Conservation (phyloP, 2,113 vertebrate genomes). For the Collichthys lucidus region DNA sequence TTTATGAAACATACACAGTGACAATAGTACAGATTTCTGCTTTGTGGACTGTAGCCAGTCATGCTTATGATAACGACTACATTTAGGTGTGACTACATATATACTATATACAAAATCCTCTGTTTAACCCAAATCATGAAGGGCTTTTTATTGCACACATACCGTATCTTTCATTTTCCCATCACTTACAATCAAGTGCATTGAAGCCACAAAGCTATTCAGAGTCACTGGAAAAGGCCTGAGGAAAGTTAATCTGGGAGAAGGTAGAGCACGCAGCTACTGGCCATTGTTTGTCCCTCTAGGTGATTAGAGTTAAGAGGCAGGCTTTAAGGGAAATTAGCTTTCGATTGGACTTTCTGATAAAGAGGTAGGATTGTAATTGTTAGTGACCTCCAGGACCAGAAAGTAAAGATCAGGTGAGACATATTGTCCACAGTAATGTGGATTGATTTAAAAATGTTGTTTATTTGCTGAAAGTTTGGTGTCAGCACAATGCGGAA, state of each 20-base stretch:
- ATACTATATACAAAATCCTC: background rate
- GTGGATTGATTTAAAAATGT: slow-evolving; percentile 51
- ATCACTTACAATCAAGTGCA: slow-evolving; percentile 25
- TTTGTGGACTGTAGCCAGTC: background rate
- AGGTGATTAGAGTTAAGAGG: slow-evolving; percentile 75
- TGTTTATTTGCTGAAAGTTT: slow-evolving; percentile 50
- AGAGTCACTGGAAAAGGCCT: slow-evolving; percentile 60
- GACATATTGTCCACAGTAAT: slow-evolving; percentile 50
- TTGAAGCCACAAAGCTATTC: slow-evolving; percentile 53
- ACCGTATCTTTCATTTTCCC: background rate
- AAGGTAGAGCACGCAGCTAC: slow-evolving; percentile 50
- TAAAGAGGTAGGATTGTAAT: slow-evolving; percentile 72
- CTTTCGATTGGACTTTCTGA: slow-evolving; percentile 74
- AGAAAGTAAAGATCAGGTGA: slow-evolving; percentile 63
- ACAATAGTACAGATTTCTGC: background rate
- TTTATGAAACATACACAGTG: background rate
- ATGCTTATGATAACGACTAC: background rate
- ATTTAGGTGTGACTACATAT: background rate
- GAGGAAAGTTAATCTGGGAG: slow-evolving; percentile 61
- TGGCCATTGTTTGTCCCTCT: slow-evolving; percentile 57
- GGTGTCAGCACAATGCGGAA: background rate
- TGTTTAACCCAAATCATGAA: background rate
- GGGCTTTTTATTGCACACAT: background rate
- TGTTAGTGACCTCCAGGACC: slow-evolving; percentile 74
- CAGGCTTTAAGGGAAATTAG: slow-evolving; percentile 77